A percentile compares a stretch with the other conserved stretches of the same genome.
phyloP scores from a whole-genome alignment of 2,888 invertebrate species.

The Cheilosia grossa region DNA sequence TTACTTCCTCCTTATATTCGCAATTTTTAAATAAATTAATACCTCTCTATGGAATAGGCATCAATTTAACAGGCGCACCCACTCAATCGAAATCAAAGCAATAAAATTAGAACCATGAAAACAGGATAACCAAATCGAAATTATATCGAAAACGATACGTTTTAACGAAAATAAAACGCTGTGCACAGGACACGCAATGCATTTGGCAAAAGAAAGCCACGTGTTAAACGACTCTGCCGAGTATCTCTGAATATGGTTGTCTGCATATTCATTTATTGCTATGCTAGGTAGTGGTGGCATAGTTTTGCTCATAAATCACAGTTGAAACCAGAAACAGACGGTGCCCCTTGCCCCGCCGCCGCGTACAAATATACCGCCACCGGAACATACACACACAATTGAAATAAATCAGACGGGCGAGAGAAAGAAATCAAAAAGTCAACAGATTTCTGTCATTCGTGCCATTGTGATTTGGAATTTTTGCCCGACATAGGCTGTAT shows the following conservation, averaged over 20 bases:
- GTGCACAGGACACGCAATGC: slow-evolving; percentile 66
- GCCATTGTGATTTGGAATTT: slow-evolving; percentile 48
- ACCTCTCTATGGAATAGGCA: background rate
- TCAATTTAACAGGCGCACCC: background rate
- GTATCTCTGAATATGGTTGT: slow-evolving; percentile 21
- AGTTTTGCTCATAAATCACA: slow-evolving; percentile 59
- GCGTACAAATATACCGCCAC: slow-evolving; percentile 36
- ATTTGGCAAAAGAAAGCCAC: slow-evolving; percentile 36
- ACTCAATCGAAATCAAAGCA: slow-evolving; percentile 26
- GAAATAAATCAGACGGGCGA: slow-evolving; percentile 60
- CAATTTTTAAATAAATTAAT: no score
- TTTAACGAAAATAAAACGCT: slow-evolving; percentile 56
- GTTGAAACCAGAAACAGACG: slow-evolving; percentile 18
- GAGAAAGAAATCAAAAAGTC: slow-evolving; percentile 67
- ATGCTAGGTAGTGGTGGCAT: slow-evolving; percentile 9
- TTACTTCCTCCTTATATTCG: no score
- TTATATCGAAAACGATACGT: slow-evolving; percentile 63
- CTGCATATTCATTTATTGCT: slow-evolving; percentile 15
- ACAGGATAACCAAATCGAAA: slow-evolving; percentile 45
- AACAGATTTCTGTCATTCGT: slow-evolving; percentile 69
- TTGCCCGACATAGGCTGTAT: slow-evolving; percentile 11
- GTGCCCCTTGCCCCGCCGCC: background rate
- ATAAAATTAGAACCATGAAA: slow-evolving; percentile 58
- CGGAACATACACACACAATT: slow-evolving; percentile 31
- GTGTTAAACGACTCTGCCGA: slow-evolving; percentile 54